Conservation (phyloP, 1,140 invertebrate genomes). For the Drosophila neocordata region DNA sequence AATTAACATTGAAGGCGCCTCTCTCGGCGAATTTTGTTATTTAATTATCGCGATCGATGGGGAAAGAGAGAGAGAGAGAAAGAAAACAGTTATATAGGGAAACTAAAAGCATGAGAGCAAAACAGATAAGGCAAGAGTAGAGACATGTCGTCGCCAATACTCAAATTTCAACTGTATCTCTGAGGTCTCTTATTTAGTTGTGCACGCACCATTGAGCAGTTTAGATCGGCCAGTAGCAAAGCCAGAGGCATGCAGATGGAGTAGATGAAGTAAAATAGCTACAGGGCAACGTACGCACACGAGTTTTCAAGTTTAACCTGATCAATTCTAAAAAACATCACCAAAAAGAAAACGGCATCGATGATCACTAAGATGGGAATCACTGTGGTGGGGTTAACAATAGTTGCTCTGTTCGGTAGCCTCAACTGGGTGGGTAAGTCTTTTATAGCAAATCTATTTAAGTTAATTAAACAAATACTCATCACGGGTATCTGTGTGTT, state of each 20-base stretch:
- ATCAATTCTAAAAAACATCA: neutral
- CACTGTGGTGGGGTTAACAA: neutral
- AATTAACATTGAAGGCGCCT: constrained; percentile 44
- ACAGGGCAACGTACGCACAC: constrained; percentile 48
- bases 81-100: neutral
- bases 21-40: constrained; percentile 16
- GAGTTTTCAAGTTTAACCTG: constrained; percentile 30
- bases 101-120: neutral
- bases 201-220: constrained; percentile 47
- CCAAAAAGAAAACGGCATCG: neutral
- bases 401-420: constrained; percentile 5
- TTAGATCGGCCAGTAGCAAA: constrained; percentile 29
- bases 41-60: constrained; percentile 41
- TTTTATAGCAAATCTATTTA: neutral
- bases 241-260: constrained; percentile 2
- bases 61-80: neutral
- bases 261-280: constrained; percentile 24
- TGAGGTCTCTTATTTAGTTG: constrained; percentile 37
- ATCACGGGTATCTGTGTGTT: neutral
- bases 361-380: neutral
- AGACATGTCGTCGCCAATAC: constrained; percentile 40
- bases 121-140: constrained; percentile 2
- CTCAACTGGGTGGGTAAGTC: constrained; percentile 21
- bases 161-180: constrained; percentile 9
- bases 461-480: neutral